Base-by-base conservation (phyloP, 2,888 invertebrate species). In the Leucozona laternaria region DNA sequence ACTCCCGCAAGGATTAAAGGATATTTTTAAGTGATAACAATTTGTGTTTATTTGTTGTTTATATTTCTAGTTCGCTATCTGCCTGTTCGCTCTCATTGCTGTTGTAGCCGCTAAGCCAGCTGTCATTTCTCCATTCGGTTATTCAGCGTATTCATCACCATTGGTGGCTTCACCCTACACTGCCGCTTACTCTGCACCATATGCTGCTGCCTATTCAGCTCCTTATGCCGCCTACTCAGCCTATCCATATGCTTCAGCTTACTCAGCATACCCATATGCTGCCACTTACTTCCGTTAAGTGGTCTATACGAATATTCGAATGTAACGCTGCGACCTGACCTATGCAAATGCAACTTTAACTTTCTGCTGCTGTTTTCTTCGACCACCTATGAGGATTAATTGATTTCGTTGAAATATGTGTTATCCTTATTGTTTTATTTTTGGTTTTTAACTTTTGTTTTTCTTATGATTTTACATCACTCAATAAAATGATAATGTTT, bases 61-160 rank as follows among this genome's bases (percentile, higher is more conserved):
- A 28, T 60, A 37, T 75, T 64, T 81, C 2, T 53, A 92, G 92
- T 90, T 92, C 86, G 90, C 90, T 82, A 78, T 91, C 76, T 91
- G 94, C 79, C 93, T 94, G 43, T 90, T 92, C 88, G 91, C 91
- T 87, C 75, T 91, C 76, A 89, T 93, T 70, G 91, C 92, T 88
- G 91, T 92, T 86, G 93, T 92, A 77, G 91, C 92, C 76, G 92
- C 93, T 88, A 92, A 92, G 84, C 92, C 93, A 48, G 92, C 90
- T 60, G 89, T 90, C n/a, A 71, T 88, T 68, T 88, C 90, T 48
- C 91, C 91, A 45, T 88, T 92, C 50, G 90, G 92, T 28, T 93
- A 93, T 89, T 89, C 92, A 68, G 90, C 90, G 22, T 88, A 89
- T 62, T 87, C 86, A 70, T 20, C 86, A 11, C 88, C 88, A 85